Percentiles rank a stretch among this genome's conserved stretches.
Evolutionary conservation across 2,797 vertebrate species (phyloP).

Genomic region (Halcyon leucocephala): DNA sequence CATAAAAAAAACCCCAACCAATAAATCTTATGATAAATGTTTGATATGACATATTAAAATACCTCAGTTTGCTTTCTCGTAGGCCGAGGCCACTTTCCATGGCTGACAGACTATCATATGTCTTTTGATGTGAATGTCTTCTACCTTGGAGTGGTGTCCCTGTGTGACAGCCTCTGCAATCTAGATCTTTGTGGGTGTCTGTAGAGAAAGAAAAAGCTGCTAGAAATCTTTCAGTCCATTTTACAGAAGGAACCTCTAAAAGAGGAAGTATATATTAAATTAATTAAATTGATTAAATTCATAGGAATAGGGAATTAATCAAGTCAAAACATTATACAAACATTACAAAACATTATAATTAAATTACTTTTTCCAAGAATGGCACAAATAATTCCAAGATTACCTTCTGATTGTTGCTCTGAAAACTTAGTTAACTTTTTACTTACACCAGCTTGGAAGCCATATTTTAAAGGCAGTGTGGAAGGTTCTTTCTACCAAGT

Average conservation of each 20-base stretch:
- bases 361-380: background rate
- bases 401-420: background rate
- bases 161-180: background rate
- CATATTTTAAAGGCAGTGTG: background rate
- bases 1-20: background rate
- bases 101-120: background rate
- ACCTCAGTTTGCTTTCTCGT: conserved; percentile 1
- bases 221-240: background rate
- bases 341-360: background rate
- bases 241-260: background rate
- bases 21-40: background rate
- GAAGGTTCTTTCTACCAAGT: background rate
- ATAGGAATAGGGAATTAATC: background rate
- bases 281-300: background rate
- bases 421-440: background rate
- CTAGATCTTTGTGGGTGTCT: background rate
- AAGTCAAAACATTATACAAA: background rate
- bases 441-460: background rate
- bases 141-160: background rate
- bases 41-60: background rate
- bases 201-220: background rate
- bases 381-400: background rate
- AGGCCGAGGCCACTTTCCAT: background rate
- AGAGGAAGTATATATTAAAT: background rate
- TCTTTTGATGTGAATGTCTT: background rate